Base-by-base conservation (phyloP, 1,140 invertebrate genomes). In the Tetramorium simillimum region DNA sequence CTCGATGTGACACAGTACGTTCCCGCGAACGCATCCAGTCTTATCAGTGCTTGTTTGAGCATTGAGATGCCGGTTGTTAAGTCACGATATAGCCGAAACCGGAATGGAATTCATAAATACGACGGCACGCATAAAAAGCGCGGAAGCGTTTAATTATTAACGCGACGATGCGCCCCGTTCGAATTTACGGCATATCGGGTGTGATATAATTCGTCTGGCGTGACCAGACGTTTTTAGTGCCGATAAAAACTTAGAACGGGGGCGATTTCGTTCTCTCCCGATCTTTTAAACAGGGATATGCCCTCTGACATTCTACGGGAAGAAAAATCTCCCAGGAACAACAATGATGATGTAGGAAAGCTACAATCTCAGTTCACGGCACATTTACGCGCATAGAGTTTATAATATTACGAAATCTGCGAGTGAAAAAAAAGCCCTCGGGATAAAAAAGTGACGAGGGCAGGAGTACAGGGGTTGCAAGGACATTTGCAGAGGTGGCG, bases 401-500 rank as follows among this genome's bases (percentile, higher is more conserved):
- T 80, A 86, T 75, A 88, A 86, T 89, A 89, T 88, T 80, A 70
- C 62, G 72, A 53, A 88, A 53, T 60, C 21, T 14, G 84, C 46
- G 69, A 7, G 46, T 16, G 46, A n/a, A 60, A 81, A 81, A 85
- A 37, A 56, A 72, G n/a, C 12, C 46, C 43, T 16, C 10, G 16
- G 24, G 86, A 46, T 65, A 73, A 67, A 76, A 86, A 53, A 43
- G 62, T 67, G 53, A 24, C 53, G 43, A 76, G 67, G n/a, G 75
- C 53, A 81, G 9, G 40, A 49, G 56, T 43, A 33, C 53, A 46
- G 53, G 53, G 53, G 53, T 84, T 73, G 80, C 70, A n/a, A 24
- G n/a, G 40, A 60, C 37, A 56, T 46, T 16, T 70, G 63, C 70
- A 21, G 56, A 73, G 16, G 21, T 70, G 72, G 56, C 87, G 14